phyloP scores from a whole-genome alignment of 2,113 vertebrate genomes.

The Anthoscopus minutus region DNA sequence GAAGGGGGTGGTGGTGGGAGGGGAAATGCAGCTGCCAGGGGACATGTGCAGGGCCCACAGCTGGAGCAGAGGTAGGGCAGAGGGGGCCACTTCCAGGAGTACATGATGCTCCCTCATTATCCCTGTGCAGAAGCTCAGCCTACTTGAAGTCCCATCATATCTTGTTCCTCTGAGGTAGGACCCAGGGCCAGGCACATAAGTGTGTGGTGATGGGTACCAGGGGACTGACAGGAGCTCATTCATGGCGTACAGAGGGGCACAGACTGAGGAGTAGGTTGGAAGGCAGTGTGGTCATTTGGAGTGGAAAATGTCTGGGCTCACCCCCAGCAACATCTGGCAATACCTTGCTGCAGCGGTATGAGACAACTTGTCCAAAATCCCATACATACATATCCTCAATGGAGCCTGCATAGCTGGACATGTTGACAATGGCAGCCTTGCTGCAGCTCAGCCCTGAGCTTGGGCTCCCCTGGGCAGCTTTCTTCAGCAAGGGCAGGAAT shows the following conservation, averaged over 20 bases:
- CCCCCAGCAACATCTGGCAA: rapidly evolving
- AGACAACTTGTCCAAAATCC: neutral
- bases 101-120: neutral
- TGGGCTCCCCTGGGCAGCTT: neutral
- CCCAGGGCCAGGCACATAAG: rapidly evolving
- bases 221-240: neutral
- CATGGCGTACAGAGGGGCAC: neutral
- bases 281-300: rapidly evolving
- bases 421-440: slow-evolving; percentile 36
- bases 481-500: slow-evolving; percentile 7
- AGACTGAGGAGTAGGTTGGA: too few species aligned
- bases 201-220: neutral
- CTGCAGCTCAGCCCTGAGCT: neutral
- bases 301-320: neutral
- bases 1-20: neutral
- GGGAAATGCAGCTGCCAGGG: neutral
- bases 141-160: rapidly evolving
- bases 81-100: neutral
- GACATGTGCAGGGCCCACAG: neutral
- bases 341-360: slow-evolving; percentile 58
- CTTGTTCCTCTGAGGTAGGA: neutral
- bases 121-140: rapidly evolving
- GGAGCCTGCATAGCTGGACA: slow-evolving; percentile 37
- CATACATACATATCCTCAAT: neutral
- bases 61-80: neutral